These are phyloP conservation scores for Hermaeophaga mercurialis DNA, from an alignment of 2,888 invertebrate genomes.

Conservation along the genomic window DNA sequence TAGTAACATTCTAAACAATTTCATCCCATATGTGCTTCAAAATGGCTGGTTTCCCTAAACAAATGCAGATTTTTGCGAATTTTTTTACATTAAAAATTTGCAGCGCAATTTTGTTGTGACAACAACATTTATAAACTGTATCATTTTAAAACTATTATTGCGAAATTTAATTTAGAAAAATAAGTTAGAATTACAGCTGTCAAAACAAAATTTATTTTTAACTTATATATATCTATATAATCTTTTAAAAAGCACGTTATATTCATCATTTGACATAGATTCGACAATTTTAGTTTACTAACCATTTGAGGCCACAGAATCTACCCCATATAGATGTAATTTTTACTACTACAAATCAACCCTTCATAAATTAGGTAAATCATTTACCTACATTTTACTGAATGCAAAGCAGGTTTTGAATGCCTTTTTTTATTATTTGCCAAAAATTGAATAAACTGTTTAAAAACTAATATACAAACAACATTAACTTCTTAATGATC, in stretches of 20 bases:
- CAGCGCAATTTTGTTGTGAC: slow-evolving; percentile 4
- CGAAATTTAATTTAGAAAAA: slow-evolving; percentile 20
- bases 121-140: slow-evolving; percentile 9
- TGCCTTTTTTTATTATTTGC: too few relatives aligned
- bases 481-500: too few relatives aligned
- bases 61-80: slow-evolving; percentile 35
- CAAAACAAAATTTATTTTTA: slow-evolving; percentile 49
- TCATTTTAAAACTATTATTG: slow-evolving; percentile 11
- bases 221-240: slow-evolving; percentile 22
- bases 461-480: too few relatives aligned
- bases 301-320: not conserved
- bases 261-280: slow-evolving; percentile 3
- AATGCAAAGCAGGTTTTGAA: not conserved
- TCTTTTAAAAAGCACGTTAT: slow-evolving; percentile 11
- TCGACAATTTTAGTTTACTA: not conserved
- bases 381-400: not conserved
- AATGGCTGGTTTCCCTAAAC: slow-evolving; percentile 61
- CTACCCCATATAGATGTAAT: not conserved
- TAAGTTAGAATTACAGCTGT: slow-evolving; percentile 50
- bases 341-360: not conserved
- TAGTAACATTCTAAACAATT: slow-evolving; percentile 52
- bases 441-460: too few relatives aligned
- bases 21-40: slow-evolving; percentile 60
- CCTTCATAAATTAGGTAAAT: not conserved
- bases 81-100: slow-evolving; percentile 15